phyloP scores from a whole-genome alignment of 1,140 invertebrate species.

The Zaprionus taronus region DNA sequence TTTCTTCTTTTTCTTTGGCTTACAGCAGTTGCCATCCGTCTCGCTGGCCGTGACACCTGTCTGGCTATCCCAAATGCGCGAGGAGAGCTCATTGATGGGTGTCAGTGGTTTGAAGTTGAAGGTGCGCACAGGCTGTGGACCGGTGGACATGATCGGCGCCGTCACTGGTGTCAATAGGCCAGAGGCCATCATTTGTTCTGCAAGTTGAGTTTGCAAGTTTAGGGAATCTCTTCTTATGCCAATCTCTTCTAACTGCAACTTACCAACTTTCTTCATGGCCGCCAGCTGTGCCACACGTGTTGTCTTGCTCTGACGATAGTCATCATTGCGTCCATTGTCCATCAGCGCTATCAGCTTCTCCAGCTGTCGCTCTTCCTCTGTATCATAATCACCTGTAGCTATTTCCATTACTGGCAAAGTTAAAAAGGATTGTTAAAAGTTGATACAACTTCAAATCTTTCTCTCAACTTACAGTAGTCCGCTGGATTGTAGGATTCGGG shows the following conservation, averaged over 20 bases:
- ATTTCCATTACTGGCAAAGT: slow-evolving; percentile 91
- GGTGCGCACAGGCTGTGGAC: slow-evolving; percentile 6
- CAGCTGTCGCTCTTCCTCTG: slow-evolving; percentile 81
- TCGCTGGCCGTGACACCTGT: slow-evolving; percentile 31
- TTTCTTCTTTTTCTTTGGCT: slow-evolving; percentile 72
- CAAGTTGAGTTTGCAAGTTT: background rate
- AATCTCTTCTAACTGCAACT: background rate
- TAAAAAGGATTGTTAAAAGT: background rate
- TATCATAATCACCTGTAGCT: slow-evolving; percentile 91
- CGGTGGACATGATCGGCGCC: slow-evolving; percentile 70
- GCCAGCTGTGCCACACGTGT: slow-evolving; percentile 63
- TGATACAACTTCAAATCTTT: background rate
- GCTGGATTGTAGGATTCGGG: slow-evolving; percentile 95
- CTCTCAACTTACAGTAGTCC: slow-evolving; percentile 91
- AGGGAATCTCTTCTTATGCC: background rate
- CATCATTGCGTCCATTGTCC: slow-evolving; percentile 88
- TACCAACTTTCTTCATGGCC: slow-evolving; percentile 74
- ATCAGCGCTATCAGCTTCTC: slow-evolving; percentile 87
- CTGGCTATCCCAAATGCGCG: slow-evolving; percentile 66
- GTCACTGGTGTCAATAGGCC: slow-evolving; percentile 85
- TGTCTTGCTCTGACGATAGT: slow-evolving; percentile 84
- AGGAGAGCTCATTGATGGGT: slow-evolving; percentile 71
- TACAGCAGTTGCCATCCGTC: slow-evolving; percentile 50
- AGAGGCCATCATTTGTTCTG: slow-evolving; percentile 81
- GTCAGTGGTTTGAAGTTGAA: slow-evolving; percentile 65